Evolutionary conservation across 2,797 vertebrate species (phyloP).

Genomic region (Alca torda): DNA sequence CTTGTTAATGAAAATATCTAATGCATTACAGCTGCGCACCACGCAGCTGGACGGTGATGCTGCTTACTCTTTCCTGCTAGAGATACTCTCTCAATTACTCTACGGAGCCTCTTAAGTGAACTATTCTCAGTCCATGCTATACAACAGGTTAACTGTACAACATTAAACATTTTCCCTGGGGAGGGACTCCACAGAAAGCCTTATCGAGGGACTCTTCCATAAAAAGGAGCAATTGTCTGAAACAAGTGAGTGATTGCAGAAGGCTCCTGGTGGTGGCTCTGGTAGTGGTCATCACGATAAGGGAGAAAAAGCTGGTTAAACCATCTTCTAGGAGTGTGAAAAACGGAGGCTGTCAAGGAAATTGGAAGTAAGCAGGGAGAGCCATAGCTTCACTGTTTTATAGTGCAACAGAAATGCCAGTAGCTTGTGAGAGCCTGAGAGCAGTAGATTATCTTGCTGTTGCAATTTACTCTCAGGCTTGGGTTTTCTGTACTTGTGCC

Average conservation of each 20-base stretch:
- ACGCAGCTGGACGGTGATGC: accelerated
- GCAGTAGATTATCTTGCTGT: neutral
- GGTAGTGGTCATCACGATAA: neutral
- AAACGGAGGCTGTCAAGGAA: constrained; percentile 7
- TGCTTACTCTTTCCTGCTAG: neutral
- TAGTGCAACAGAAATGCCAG: constrained; percentile 13
- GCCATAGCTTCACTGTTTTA: neutral
- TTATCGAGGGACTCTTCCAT: neutral
- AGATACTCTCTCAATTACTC: neutral
- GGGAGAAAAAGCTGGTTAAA: constrained; percentile 17
- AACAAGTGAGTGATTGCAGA: neutral
- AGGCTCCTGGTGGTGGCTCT: neutral
- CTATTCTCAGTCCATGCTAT: neutral
- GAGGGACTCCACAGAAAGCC: neutral
- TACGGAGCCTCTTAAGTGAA: neutral
- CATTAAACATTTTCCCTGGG: neutral
- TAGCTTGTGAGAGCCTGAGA: constrained; percentile 33
- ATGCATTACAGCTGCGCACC: neutral
- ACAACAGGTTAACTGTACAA: neutral
- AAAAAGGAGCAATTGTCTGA: neutral
- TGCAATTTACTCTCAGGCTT: constrained; percentile 33
- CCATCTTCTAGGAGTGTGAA: neutral
- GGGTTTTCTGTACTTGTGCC: neutral
- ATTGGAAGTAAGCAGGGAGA: constrained; percentile 32
- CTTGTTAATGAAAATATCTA: neutral